These are phyloP conservation scores for Sorex araneus DNA, from an alignment of 2,113 vertebrate genomes.

Conservation along the genomic window DNA sequence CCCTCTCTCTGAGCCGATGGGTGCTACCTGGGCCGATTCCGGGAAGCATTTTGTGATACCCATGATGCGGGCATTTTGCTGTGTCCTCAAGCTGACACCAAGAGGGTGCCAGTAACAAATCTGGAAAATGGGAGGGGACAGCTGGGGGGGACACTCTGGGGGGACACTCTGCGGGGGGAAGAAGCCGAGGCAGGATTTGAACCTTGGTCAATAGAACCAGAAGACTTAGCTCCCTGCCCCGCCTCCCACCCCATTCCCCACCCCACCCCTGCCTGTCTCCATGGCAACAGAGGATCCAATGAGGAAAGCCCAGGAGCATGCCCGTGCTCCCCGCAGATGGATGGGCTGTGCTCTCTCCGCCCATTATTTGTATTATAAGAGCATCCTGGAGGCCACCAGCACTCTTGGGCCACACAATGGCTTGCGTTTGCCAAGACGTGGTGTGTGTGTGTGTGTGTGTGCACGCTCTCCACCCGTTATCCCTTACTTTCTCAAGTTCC, in stretches of 20 bases:
- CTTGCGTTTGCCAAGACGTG: not conserved
- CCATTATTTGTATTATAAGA: conserved; percentile 39
- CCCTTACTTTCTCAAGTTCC: too few relatives aligned
- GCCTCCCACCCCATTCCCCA: too few relatives aligned
- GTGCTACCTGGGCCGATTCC: too few relatives aligned
- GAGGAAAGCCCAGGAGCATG: not conserved
- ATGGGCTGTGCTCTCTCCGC: not conserved
- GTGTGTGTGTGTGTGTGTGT: too few relatives aligned
- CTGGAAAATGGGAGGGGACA: too few relatives aligned
- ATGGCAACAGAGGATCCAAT: not conserved
- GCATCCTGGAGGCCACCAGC: conserved; percentile 38
- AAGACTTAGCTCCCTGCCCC: not conserved
- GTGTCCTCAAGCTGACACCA: too few relatives aligned
- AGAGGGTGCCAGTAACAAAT: too few relatives aligned
- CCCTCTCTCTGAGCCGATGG: too few relatives aligned
- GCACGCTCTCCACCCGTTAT: too few relatives aligned
- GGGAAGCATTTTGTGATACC: too few relatives aligned
- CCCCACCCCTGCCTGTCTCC: not conserved
- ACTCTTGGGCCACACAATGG: too few relatives aligned
- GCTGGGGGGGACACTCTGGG: not conserved
- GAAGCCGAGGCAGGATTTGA: not conserved
- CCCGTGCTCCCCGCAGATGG: not conserved
- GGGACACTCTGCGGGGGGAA: not conserved
- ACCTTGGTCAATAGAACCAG: not conserved
- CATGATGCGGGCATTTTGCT: too few relatives aligned